A percentile compares a stretch with the other conserved stretches of the same genome.
Conservation (phyloP, 2,888 invertebrate species). For the Lithophane leautieri region DNA sequence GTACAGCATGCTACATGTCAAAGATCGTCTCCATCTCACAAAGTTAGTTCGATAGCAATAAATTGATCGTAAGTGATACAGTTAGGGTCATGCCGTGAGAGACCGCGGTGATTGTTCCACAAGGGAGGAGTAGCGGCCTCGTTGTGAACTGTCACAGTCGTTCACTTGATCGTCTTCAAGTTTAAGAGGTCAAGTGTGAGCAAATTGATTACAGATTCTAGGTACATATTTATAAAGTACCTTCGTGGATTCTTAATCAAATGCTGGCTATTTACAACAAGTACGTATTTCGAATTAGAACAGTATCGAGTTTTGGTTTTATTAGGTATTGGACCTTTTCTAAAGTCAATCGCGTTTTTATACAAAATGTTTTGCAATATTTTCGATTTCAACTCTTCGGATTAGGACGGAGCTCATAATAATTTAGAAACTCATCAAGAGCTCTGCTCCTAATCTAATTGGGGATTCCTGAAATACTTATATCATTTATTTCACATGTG, state of each 20-base stretch:
- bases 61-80: conserved; percentile 68
- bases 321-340: neutral
- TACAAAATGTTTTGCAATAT: neutral
- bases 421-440: neutral
- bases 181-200: conserved; percentile 32
- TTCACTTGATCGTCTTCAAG: conserved; percentile 30
- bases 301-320: too few relatives aligned
- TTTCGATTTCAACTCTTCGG: neutral
- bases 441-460: neutral
- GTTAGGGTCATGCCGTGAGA: conserved; percentile 70
- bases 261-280: neutral
- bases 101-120: conserved; percentile 61
- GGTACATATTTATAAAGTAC: neutral
- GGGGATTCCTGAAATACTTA: neutral
- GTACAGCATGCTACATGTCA: conserved; percentile 1
- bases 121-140: conserved; percentile 63
- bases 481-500: neutral
- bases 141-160: conserved; percentile 59
- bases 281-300: neutral
- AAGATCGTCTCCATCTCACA: conserved; percentile 13
- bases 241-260: neutral
- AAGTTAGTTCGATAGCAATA: conserved; percentile 50
- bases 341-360: neutral
- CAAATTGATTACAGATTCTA: neutral
- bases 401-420: neutral